Conservation (phyloP, 2,797 vertebrate genomes). For the Gallinago stenura region DNA sequence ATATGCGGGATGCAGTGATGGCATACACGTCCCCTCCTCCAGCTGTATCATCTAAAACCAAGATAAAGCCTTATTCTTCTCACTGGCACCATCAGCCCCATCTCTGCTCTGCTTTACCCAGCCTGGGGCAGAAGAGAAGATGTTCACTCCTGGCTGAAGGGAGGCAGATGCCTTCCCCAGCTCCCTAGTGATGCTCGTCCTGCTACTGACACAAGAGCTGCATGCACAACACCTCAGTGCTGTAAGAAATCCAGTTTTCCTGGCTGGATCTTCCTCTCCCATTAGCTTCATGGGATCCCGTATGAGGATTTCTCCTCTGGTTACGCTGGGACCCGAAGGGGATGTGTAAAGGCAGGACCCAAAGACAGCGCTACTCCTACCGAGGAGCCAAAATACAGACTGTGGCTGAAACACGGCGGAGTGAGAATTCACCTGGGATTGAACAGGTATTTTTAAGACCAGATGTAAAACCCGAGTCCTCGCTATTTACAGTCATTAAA, state of each 20-base stretch:
- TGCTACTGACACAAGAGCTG: neutral
- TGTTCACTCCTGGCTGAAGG: neutral
- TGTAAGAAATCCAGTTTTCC: neutral
- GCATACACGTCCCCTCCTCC: neutral
- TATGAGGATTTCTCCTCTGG: neutral
- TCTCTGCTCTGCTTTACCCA: neutral
- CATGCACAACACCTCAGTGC: fast-evolving
- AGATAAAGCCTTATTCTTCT: neutral
- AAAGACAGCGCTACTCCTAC: neutral
- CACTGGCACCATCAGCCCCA: neutral
- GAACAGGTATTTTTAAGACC: neutral
- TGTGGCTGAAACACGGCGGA: neutral
- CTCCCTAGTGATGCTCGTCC: neutral
- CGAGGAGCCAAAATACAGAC: fast-evolving
- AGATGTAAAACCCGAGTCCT: conserved; percentile 8
- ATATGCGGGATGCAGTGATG: fast-evolving
- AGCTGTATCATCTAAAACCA: neutral
- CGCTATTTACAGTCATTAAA: neutral
- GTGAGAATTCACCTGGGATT: neutral
- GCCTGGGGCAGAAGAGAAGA: neutral
- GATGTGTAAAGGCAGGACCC: neutral
- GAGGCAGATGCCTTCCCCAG: fast-evolving
- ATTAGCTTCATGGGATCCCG: fast-evolving
- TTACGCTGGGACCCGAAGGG: fast-evolving
- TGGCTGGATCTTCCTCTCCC: neutral